Evolutionary conservation across 2,888 invertebrate species (phyloP).

Genomic region (Philereme vetulata): DNA sequence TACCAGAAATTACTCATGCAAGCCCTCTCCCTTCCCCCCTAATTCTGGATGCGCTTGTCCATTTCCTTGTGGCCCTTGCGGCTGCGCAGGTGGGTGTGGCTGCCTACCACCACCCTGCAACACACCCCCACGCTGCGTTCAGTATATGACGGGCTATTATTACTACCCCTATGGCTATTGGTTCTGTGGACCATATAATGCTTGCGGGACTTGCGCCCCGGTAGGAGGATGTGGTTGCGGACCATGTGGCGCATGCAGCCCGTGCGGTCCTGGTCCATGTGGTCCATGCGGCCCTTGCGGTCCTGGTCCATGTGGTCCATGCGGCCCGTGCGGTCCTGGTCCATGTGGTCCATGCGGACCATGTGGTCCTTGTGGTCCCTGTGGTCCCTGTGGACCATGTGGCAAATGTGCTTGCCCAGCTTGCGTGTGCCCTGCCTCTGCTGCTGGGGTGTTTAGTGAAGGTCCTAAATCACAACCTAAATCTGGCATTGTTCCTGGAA

Average conservation of each 20-base stretch:
- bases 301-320: conserved; percentile 20
- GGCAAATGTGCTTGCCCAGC: conserved; percentile 36
- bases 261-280: conserved; percentile 37
- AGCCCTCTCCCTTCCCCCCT: conserved; percentile 25
- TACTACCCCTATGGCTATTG: conserved; percentile 73
- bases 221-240: conserved; percentile 40
- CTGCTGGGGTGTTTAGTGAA: conserved; percentile 14
- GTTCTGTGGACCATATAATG: conserved; percentile 74
- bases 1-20: conserved; percentile 44
- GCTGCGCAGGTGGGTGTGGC: conserved; percentile 49
- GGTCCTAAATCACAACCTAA: conserved; percentile 13
- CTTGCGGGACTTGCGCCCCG: conserved; percentile 55
- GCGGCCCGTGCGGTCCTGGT: conserved; percentile 16
- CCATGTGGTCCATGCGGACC: conserved; percentile 10
- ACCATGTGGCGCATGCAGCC: conserved; percentile 29
- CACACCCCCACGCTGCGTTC: conserved; percentile 60
- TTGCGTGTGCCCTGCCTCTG: conserved; percentile 32
- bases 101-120: conserved; percentile 68
- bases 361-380: conserved; percentile 3
- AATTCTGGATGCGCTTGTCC: conserved; percentile 47
- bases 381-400: conserved; percentile 7
- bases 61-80: conserved; percentile 51
- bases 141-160: conserved; percentile 72
- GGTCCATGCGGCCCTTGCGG: conserved; percentile 38
- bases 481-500: conserved; percentile 28